These are phyloP conservation scores for Melipona quadrifasciata DNA, from an alignment of 1,140 invertebrate species.

Conservation along the genomic window DNA sequence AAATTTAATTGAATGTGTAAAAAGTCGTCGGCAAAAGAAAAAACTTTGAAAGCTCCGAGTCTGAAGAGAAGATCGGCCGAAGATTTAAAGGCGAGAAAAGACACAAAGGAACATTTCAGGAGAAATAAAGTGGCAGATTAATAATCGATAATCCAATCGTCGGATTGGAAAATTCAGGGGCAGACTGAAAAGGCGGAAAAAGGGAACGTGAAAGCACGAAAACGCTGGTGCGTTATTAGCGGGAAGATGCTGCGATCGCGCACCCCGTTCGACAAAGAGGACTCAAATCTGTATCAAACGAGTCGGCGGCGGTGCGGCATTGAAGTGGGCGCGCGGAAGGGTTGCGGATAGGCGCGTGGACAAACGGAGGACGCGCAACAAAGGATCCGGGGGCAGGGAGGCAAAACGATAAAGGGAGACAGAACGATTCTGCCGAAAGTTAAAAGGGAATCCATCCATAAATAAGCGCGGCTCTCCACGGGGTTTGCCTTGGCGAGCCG, in stretches of 20 bases:
- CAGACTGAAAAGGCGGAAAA: too few relatives aligned
- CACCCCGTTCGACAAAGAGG: background rate
- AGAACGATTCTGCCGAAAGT: conserved; percentile 69
- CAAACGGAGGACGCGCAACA: conserved; percentile 35
- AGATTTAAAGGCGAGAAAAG: too few relatives aligned
- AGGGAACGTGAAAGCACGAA: background rate
- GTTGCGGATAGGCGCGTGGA: conserved; percentile 42
- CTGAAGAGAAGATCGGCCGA: too few relatives aligned
- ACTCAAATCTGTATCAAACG: conserved; percentile 33
- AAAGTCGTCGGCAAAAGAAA: too few relatives aligned
- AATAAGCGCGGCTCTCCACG: conserved; percentile 71
- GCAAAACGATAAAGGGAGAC: conserved; percentile 30
- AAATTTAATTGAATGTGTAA: too few relatives aligned
- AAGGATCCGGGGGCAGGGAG: conserved; percentile 7
- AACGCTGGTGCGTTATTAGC: conserved; percentile 9
- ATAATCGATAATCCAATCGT: too few relatives aligned
- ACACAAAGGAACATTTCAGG: too few relatives aligned
- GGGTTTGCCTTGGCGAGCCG: conserved; percentile 59
- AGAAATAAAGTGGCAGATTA: too few relatives aligned
- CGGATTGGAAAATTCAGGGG: background rate
- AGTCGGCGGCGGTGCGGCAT: conserved; percentile 3
- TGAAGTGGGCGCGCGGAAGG: conserved; percentile 15
- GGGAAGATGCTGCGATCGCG: conserved; percentile 18
- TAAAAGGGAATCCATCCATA: conserved; percentile 79
- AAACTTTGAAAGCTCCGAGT: too few relatives aligned